A percentile compares a stretch with the other conserved stretches of the same genome.
phyloP scores from a whole-genome alignment of 2,113 vertebrate genomes.

The Colius striatus region DNA sequence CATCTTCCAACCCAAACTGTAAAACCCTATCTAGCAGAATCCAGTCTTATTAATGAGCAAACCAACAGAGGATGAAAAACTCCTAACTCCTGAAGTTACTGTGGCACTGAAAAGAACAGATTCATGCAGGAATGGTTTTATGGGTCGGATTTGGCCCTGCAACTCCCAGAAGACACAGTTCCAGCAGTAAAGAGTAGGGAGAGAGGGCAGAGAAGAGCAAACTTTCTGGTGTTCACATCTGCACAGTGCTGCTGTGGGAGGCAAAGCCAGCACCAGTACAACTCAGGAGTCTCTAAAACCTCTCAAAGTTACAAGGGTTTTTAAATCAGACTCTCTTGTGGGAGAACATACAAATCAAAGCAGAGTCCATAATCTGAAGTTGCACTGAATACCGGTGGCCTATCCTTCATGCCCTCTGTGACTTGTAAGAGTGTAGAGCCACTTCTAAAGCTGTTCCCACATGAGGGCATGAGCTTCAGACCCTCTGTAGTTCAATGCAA shows the following conservation, averaged over 20 bases:
- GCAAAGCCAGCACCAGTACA: background rate
- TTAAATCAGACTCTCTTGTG: background rate
- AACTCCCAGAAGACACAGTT: background rate
- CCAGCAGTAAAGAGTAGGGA: background rate
- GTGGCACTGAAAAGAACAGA: background rate
- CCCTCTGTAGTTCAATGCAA: background rate
- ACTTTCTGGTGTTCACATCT: background rate
- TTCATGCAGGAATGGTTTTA: background rate
- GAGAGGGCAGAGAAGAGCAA: background rate
- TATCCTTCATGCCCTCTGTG: background rate
- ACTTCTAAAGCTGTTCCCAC: background rate
- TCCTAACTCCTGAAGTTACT: background rate
- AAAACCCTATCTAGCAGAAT: background rate
- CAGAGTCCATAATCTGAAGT: fast-evolving
- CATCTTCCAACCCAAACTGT: background rate
- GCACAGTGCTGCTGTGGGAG: background rate
- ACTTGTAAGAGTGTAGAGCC: background rate
- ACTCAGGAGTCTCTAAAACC: background rate
- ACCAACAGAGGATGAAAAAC: background rate
- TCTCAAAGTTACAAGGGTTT: background rate
- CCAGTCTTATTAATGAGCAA: background rate
- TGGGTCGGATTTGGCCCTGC: background rate
- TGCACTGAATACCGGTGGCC: background rate
- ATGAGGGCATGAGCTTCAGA: background rate
- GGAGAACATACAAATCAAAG: background rate